phyloP scores from a whole-genome alignment of 2,113 vertebrate species.

The Eulemur rufifrons region DNA sequence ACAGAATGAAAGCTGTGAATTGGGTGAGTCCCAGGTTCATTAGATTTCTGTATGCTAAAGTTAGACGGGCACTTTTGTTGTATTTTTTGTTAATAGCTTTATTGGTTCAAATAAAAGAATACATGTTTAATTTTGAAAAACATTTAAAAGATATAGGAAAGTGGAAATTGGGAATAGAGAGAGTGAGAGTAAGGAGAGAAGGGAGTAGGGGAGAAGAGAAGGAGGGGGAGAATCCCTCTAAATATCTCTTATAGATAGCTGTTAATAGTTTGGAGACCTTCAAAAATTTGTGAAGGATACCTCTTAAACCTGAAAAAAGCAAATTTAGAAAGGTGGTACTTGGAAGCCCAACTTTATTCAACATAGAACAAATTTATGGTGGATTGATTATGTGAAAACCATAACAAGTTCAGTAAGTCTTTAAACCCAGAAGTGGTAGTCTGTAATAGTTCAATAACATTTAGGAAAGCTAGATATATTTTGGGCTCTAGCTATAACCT shows the following conservation, averaged over 20 bases:
- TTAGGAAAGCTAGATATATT: background rate
- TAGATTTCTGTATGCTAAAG: background rate
- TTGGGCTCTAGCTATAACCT: background rate
- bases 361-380: background rate
- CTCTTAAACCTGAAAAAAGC: background rate
- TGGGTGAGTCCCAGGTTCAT: background rate
- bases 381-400: background rate
- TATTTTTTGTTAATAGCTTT: background rate
- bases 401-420: background rate
- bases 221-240: background rate
- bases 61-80: background rate
- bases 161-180: background rate
- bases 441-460: background rate
- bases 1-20: background rate
- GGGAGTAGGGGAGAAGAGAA: background rate
- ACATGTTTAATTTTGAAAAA: background rate
- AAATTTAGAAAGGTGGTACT: conserved; percentile 7
- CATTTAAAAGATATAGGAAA: background rate
- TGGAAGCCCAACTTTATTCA: background rate
- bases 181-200: background rate
- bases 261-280: background rate
- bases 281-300: background rate
- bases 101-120: background rate
- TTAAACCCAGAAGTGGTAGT: background rate
- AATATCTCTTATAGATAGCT: background rate